Evolutionary conservation across 2,113 vertebrate species (phyloP), one percentile per base, ranked within the genome.

Genomic region (Epinephelus moara): DNA sequence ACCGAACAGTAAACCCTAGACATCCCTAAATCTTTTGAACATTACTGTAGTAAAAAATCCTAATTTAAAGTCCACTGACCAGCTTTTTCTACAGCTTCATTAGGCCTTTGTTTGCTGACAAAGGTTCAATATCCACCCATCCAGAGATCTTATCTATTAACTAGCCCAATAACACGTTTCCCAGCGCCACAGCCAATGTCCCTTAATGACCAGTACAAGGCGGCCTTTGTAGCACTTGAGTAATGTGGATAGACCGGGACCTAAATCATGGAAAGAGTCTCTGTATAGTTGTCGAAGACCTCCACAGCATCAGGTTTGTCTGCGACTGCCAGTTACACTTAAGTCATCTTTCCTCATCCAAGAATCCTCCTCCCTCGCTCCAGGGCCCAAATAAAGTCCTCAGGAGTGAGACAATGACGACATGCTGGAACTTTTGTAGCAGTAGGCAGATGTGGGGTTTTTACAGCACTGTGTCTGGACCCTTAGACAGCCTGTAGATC

Each of bases 241-340:
- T 70, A 74, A 45, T 45, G 56, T 42, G 55, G 81, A 82, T 74
- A 50, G 61, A 56, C n/a, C 47, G 61, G 19, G 61, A 33, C 78
- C 64, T 70, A 53, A 60, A 21, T 68, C 64, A 70, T 86, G 81
- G 74, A 87, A 86, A 85, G 47, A 85, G 73, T 42, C 62, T 64
- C 62, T 42, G 62, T 75, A 76, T 89, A 89, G 70, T 59, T 84
- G 78, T 82, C 88, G 87, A 85, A 82, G 53, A 70, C 56, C 25
- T 69, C 27, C 5, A 40, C 40, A 62, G 78, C 71, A 72, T 75
- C 47, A 40, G 59, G n/a, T 40, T 63, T 45, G 21, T 45, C 64
- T 75, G 81, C 1, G 6, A 45, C 62, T 64, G 62, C 62, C 62
- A 64, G 75, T 66, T 84, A 40, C 37, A 33, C 78, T 75, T 57